These are phyloP conservation scores for Actinernus sp. DNA, from an alignment of 92 coral and sea anemone genomes.

Conservation along the genomic window DNA sequence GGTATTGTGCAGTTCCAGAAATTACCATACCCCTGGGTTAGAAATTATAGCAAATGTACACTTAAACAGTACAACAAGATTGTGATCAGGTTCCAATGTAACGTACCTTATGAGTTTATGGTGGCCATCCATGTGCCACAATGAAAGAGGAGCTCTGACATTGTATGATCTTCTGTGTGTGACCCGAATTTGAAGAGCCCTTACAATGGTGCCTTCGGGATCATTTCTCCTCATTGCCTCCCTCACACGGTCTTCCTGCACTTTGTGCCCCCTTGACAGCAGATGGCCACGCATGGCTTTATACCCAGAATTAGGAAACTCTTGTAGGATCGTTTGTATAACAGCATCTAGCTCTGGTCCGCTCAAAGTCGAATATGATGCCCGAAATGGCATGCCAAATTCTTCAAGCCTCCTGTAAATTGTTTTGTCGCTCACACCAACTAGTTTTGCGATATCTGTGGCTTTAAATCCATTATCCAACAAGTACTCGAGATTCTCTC, in stretches of 20 bases:
- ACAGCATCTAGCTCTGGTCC: slow-evolving; percentile 39
- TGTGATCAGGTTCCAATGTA: too few relatives aligned
- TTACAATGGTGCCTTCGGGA: slow-evolving; percentile 60
- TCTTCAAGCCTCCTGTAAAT: slow-evolving; percentile 65
- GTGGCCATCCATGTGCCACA: too few relatives aligned
- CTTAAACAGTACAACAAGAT: too few relatives aligned
- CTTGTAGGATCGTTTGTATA: slow-evolving; percentile 33
- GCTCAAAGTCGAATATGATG: slow-evolving; percentile 43
- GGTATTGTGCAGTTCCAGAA: too few relatives aligned
- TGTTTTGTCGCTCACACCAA: slow-evolving; percentile 58
- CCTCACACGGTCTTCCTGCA: slow-evolving; percentile 69
- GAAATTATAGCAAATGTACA: too few relatives aligned
- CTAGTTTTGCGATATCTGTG: slow-evolving; percentile 53
- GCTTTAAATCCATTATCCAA: slow-evolving; percentile 62
- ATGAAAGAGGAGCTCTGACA: too few relatives aligned
- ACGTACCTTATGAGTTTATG: slow-evolving; percentile 47
- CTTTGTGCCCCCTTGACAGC: slow-evolving; percentile 48
- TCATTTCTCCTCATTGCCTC: slow-evolving; percentile 68
- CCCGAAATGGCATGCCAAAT: slow-evolving; percentile 37
- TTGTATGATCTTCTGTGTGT: slow-evolving; percentile 69
- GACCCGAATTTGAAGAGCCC: slow-evolving; percentile 70
- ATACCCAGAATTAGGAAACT: slow-evolving; percentile 71
- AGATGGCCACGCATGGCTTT: slow-evolving; percentile 71
- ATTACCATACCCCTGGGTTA: too few relatives aligned
- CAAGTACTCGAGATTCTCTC: slow-evolving; percentile 25